Evolutionary conservation across 2,113 vertebrate genomes (phyloP), one percentile per base, ranked within the genome.

Genomic region (Centropus bengalensis): DNA sequence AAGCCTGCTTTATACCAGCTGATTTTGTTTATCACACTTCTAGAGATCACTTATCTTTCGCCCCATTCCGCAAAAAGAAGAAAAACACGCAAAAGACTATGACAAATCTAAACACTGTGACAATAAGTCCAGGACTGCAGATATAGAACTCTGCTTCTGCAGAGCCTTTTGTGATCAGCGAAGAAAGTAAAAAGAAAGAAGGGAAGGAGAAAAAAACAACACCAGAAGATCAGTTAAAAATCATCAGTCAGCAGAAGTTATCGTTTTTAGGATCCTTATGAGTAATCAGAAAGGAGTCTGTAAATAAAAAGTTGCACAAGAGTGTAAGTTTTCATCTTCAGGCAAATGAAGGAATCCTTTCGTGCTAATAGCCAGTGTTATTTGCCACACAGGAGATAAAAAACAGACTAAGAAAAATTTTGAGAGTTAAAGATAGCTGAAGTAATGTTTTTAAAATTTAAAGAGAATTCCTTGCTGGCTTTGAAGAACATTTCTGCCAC

Each of bases 51-150:
- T 93, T 83, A 73, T 82, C 93, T 96, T 88, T 82, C 28, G 4
- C 38, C 17, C 45, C 14, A 28, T 74, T 91, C 38, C 49, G 73
- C 44, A 77, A 91, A 62, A 88, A 74, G 69, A 96, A 96, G 70
- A 95, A 89, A 88, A 94, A 92, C 38, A 74, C 16, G 32, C 24
- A 78, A 59, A 93, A 70, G n/a, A 54, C 0, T 1, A 59, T 71
- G 74, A 69, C 0, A 0, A 77, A 68, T 77, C 52, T 75, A 47
- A 91, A 88, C 32, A 63, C 55, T 0, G 4, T 19, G 86, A 95
- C 62, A 90, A 62, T n/a, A 86, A 97, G 97, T 81, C n/a, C 70
- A 89, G 81, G 91, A 92, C 84, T 62, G 84, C 94, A 95, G 95
- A 92, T 22, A 49, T 76, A 27, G 78, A 94, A 91, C 68, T 87